A percentile compares a stretch with the other conserved stretches of the same genome.
These are phyloP conservation scores for Papilio helenus DNA, from an alignment of 1,140 invertebrate genomes.

Conservation along the genomic window DNA sequence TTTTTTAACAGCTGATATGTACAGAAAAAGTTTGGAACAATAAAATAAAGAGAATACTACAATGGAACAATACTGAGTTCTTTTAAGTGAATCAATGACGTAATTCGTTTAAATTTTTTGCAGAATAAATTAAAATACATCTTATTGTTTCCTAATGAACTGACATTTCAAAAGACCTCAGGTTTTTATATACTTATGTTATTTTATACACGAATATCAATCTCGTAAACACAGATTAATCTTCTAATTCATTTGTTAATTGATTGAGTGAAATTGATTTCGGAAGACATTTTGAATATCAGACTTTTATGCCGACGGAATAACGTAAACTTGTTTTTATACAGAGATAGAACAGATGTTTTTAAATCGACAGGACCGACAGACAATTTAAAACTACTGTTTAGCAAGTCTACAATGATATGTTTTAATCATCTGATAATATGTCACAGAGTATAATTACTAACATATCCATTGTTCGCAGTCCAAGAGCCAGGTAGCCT, in stretches of 20 bases:
- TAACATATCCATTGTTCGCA: constrained; percentile 13
- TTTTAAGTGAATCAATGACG: background rate
- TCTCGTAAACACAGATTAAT: background rate
- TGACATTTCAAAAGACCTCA: background rate
- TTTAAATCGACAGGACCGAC: background rate
- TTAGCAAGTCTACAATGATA: background rate
- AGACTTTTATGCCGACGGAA: no score
- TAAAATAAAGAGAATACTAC: background rate
- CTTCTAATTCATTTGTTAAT: background rate
- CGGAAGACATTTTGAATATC: no score
- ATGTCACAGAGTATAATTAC: background rate
- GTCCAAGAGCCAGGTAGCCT: background rate
- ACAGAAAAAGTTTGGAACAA: background rate
- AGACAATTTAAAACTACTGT: background rate
- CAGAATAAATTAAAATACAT: background rate
- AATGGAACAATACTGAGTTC: background rate
- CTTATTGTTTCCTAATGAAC: background rate
- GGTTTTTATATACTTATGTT: background rate
- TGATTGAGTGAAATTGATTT: no score
- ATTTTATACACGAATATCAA: background rate
- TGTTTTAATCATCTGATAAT: background rate
- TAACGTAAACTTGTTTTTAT: background rate
- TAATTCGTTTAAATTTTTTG: background rate
- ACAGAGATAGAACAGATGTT: background rate
- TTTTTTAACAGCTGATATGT: background rate